Evolutionary conservation across 2,113 vertebrate species (phyloP).

Genomic region (Takifugu flavidus): DNA sequence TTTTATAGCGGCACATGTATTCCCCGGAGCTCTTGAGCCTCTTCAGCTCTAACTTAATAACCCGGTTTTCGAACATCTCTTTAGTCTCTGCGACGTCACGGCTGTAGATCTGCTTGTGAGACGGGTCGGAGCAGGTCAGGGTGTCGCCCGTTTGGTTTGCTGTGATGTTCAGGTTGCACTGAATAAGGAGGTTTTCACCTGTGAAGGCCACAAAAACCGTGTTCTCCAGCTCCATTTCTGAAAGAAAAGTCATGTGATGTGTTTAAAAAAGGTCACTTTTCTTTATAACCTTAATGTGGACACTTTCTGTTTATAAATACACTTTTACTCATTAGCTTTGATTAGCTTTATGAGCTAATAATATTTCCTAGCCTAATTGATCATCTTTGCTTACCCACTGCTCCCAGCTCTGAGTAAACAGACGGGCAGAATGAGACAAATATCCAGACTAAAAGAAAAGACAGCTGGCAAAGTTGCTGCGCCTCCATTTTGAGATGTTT

Average conservation of each 20-base stretch:
- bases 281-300: too few relatives aligned
- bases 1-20: constrained; percentile 49
- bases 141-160: neutral
- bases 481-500: constrained; percentile 21
- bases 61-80: fast-evolving
- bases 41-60: fast-evolving
- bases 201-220: constrained; percentile 45
- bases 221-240: constrained; percentile 17
- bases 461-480: neutral
- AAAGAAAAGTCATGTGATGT: neutral
- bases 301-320: too few relatives aligned
- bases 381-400: constrained; percentile 34
- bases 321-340: neutral
- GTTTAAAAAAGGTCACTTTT: neutral
- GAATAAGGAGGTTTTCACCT: constrained; percentile 11
- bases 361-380: too few relatives aligned
- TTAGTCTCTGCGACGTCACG: fast-evolving
- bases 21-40: constrained; percentile 38
- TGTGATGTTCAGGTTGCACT: fast-evolving
- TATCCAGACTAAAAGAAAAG: constrained; percentile 18
- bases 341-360: constrained; percentile 21
- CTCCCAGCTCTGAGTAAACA: neutral
- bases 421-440: constrained; percentile 15
- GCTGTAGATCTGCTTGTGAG: fast-evolving
- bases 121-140: constrained; percentile 10